Evolutionary conservation across 2,888 invertebrate species (phyloP), one percentile per base, ranked within the genome.

Genomic region (Drosophila lacicola): DNA sequence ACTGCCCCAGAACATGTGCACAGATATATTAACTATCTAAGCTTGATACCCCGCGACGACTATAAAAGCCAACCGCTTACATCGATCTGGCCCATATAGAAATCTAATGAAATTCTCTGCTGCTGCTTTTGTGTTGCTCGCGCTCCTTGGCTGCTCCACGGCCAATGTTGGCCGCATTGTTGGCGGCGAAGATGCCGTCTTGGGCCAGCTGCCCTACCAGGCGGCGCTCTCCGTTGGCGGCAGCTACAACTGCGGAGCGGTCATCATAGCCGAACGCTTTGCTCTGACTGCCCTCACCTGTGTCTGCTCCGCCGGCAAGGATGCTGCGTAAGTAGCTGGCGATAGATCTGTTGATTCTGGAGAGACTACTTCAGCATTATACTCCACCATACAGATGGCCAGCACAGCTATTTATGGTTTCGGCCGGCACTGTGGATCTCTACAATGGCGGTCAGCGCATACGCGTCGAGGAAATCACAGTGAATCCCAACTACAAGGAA

Each of bases 201-300:
- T 77, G 17, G 91, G 90, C 1, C 91, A 92, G 68, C 76, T 92
- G 77, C 93, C 93, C 21, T 91, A 91, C 65, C 91, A 92, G 85
- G 90, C 90, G 1, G 90, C 92, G 3, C 74, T 92, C 10, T 74
- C 77, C 45, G 46, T 89, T 6, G 83, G 73, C 0, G 88, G 89
- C 6, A 55, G 57, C 34, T 83, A 82, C 58, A 80, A 72, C n/a
- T 92, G 91, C 53, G 91, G 92, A 1, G 91, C 89, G 2, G 85
- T 84, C 1, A 86, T 92, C 46, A 53, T 92, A 13, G 88, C 79
- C 50, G 67, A 89, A 46, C 75, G 82, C 3, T 91, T 81, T 70
- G 90, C 92, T 1, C 65, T 92, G 8, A 92, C 92, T 0, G 85
- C 91, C 1, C 82, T 90, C 36, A 84, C 88, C 37, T 92, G 92